Evolutionary conservation across 2,113 vertebrate species (phyloP), one percentile per base, ranked within the genome.

Genomic region (Corydoras sp.): DNA sequence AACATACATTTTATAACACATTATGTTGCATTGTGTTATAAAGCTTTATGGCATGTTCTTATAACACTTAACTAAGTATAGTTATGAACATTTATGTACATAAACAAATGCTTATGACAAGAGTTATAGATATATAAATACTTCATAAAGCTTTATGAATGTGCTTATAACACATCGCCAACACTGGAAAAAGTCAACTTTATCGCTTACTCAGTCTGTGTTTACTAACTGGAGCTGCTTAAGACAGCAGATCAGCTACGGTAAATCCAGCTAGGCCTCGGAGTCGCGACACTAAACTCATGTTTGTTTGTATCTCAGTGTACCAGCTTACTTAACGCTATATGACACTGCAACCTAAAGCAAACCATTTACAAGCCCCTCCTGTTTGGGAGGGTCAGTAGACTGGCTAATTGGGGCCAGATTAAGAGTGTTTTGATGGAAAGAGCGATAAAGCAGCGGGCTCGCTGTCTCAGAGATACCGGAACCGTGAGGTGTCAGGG

Each of bases 401-500:
- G 71, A 73, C 71, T 53, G 59, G 15, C 70, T 69, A 68, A 72
- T 61, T 70, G 64, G 63, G 67, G 72, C 76, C 65, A 74, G 72
- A 74, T 71, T 75, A 71, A 74, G 69, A 66, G 64, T 63, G 68
- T 66, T 74, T 68, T 62, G 70, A 63, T 69, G 62, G 62, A 51
- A 10, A 67, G 49, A 43, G 35, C 53, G 71, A 65, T 71, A 70
- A 67, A 77, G 24, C 29, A 49, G 51, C 61, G 67, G 68, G 62
- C 15, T 60, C 54, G 77, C 55, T 61, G 77, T 70, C 81, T 84
- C 76, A 64, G 77, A 81, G 74, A 76, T 79, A 80, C 80, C 80
- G 81, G 85, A 86, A 84, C 79, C 58, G 65, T 62, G 29, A 67
- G 72, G 56, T 83, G 82, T 76, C 58, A 81, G 71, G 81, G 86